A percentile compares a stretch with the other conserved stretches of the same genome.
phyloP scores from a whole-genome alignment of 1,140 invertebrate genomes.

The Plectus sambesii region DNA sequence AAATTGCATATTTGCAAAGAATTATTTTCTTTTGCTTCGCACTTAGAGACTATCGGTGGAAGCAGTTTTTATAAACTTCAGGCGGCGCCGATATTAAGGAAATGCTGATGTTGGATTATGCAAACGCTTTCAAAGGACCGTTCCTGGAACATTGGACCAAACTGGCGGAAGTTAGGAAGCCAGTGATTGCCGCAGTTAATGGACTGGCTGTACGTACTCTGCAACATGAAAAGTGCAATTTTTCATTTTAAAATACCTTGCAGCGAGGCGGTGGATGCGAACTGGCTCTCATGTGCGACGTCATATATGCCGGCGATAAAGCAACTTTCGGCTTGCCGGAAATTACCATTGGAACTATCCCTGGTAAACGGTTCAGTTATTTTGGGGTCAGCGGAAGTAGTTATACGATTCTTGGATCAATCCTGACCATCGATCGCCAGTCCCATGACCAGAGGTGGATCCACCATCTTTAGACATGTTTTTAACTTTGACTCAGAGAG shows the following conservation, averaged over 20 bases:
- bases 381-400: neutral
- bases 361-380: constrained; percentile 48
- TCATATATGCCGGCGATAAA: constrained; percentile 94
- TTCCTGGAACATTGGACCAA: constrained; percentile 70
- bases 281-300: constrained; percentile 97
- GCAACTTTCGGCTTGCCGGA: constrained; percentile 96
- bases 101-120: constrained; percentile 70
- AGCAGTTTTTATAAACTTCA: too few species aligned
- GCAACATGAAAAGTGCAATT: too few species aligned
- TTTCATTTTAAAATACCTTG: too few species aligned
- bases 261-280: constrained; percentile 92
- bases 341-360: constrained; percentile 88
- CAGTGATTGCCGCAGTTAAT: constrained; percentile 90
- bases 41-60: too few species aligned
- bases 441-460: too few species aligned
- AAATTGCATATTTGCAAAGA: too few species aligned
- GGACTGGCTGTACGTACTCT: constrained; percentile 85
- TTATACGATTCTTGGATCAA: too few species aligned
- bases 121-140: constrained; percentile 57
- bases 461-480: too few species aligned
- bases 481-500: too few species aligned
- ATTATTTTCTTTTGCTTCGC: too few species aligned
- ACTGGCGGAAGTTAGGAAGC: constrained; percentile 65
- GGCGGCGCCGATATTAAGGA: constrained; percentile 90
- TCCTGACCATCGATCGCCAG: too few species aligned